Evolutionary conservation across 2,113 vertebrate species (phyloP).

Genomic region (Xyrauchen texanus): DNA sequence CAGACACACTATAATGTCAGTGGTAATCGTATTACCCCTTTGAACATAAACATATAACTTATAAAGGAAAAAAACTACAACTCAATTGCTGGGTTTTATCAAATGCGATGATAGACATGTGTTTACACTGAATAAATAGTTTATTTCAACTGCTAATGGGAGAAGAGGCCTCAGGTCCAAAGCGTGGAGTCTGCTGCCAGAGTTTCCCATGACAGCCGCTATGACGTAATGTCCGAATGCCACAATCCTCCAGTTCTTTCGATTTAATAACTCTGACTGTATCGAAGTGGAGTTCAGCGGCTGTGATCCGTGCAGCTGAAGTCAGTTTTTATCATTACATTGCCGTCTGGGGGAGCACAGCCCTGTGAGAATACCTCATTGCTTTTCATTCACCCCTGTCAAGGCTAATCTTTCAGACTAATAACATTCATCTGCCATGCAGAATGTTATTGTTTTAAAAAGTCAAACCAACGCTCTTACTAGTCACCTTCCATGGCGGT

Average conservation of each 20-base stretch:
- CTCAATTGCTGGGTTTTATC: slow-evolving; percentile 54
- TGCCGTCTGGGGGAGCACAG: slow-evolving; percentile 37
- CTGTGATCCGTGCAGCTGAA: slow-evolving; percentile 48
- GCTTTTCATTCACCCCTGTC: slow-evolving; percentile 63
- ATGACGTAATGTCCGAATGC: slow-evolving; percentile 54
- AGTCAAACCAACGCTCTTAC: slow-evolving; percentile 62
- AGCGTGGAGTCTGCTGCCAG: slow-evolving; percentile 11
- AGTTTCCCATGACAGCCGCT: slow-evolving; percentile 56
- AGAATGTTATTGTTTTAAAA: slow-evolving; percentile 72
- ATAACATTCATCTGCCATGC: slow-evolving; percentile 69
- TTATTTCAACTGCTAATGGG: slow-evolving; percentile 70
- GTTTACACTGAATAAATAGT: slow-evolving; percentile 69
- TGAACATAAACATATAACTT: slow-evolving; percentile 40
- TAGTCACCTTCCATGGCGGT: slow-evolving; percentile 60
- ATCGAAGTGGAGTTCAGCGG: slow-evolving; percentile 31
- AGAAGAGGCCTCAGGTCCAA: slow-evolving; percentile 53
- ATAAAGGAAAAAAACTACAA: slow-evolving; percentile 19
- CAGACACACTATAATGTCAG: slow-evolving; percentile 27
- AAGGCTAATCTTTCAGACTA: slow-evolving; percentile 64
- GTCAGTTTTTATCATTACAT: slow-evolving; percentile 50
- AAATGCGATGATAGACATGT: slow-evolving; percentile 63
- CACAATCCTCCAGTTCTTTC: slow-evolving; percentile 34
- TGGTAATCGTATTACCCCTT: slow-evolving; percentile 20
- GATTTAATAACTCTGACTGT: slow-evolving; percentile 31
- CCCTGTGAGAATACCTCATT: slow-evolving; percentile 49